phyloP scores from a whole-genome alignment of 2,888 invertebrate species.

The Monopis laevigella region DNA sequence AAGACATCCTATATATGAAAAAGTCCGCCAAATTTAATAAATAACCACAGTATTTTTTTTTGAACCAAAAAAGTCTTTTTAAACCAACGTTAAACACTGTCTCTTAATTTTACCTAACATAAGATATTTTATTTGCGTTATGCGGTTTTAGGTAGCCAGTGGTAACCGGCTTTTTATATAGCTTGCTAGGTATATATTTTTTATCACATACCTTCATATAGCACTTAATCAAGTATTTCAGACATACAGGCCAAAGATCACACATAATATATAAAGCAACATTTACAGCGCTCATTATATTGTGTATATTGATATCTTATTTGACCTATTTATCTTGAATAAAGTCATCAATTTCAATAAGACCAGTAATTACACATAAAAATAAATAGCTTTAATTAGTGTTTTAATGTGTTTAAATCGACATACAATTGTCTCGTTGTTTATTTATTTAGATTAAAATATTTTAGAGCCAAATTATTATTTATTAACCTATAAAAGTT shows the following conservation, averaged over 20 bases:
- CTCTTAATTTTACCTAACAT: too few relatives aligned
- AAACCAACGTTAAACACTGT: too few relatives aligned
- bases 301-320: conserved; percentile 41
- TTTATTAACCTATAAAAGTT: too few relatives aligned
- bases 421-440: conserved; percentile 26
- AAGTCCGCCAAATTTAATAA: not conserved
- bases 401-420: conserved; percentile 33
- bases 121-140: too few relatives aligned
- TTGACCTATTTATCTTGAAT: conserved; percentile 56
- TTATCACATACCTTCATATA: not conserved
- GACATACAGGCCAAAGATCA: conserved; percentile 8
- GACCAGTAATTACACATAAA: conserved; percentile 45
- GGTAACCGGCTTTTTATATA: too few relatives aligned
- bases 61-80: not conserved
- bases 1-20: too few relatives aligned
- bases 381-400: conserved; percentile 40
- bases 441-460: too few relatives aligned
- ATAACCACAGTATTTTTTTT: not conserved
- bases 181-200: not conserved
- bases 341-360: conserved; percentile 62
- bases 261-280: conserved; percentile 38
- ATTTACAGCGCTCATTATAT: conserved; percentile 59
- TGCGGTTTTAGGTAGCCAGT: too few relatives aligned
- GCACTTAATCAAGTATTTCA: not conserved
- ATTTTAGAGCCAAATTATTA: too few relatives aligned